A percentile compares a stretch with the other conserved stretches of the same genome.
These are phyloP conservation scores for Brachylomia viminalis DNA, from an alignment of 2,888 invertebrate genomes.

Conservation along the genomic window DNA sequence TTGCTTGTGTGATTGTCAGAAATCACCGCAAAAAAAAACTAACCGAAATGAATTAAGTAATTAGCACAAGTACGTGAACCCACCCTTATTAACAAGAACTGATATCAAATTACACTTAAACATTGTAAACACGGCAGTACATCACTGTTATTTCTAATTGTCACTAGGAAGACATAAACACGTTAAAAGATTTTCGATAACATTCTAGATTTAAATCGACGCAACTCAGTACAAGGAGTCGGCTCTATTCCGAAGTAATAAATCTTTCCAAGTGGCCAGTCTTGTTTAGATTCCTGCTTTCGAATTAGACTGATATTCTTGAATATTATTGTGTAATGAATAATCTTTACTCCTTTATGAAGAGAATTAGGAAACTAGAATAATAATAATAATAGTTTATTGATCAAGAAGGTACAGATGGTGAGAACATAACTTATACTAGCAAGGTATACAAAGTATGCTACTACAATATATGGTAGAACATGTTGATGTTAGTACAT, in stretches of 20 bases:
- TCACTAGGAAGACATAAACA: constrained; percentile 61
- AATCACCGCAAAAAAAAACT: neutral
- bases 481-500: too few species aligned
- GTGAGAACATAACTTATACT: too few species aligned
- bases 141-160: constrained; percentile 57
- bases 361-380: neutral
- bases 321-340: constrained; percentile 40
- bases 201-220: constrained; percentile 51
- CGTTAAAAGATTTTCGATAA: constrained; percentile 57
- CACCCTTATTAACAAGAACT: constrained; percentile 15
- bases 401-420: too few species aligned
- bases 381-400: too few species aligned
- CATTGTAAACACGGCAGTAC: constrained; percentile 52
- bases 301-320: constrained; percentile 44
- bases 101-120: constrained; percentile 42
- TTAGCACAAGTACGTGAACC: neutral
- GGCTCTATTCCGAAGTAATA: constrained; percentile 44
- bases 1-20: neutral
- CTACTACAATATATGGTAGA: too few species aligned
- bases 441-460: too few species aligned
- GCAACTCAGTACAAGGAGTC: constrained; percentile 42
- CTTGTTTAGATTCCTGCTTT: constrained; percentile 58
- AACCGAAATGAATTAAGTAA: neutral
- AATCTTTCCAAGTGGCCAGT: constrained; percentile 55
- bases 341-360: neutral